Evolutionary conservation across 2,113 vertebrate genomes (phyloP), one percentile per base, ranked within the genome.

Genomic region (Carlito syrichta): DNA sequence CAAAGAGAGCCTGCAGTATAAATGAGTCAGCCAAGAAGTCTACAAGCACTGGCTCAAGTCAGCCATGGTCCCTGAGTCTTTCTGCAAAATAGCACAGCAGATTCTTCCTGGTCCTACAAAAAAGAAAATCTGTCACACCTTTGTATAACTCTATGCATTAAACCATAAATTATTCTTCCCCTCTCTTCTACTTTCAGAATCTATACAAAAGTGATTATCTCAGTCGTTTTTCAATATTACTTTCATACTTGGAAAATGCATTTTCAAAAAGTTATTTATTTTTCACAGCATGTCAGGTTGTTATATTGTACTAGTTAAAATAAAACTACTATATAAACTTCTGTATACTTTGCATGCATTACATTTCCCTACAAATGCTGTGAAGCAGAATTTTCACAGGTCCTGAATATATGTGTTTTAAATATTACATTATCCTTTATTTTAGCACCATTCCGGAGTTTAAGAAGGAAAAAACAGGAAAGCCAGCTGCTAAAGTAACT

Each of bases 251-350:
- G 97, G 98, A 98, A 98, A 99, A 98, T 97, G 98, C 98, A 98
- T 98, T 98, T 98, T 98, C 98, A 98, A 98, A 96, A 98, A 98
- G 98, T 99, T 98, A 99, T 98, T 99, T 98, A 98, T 98, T 99
- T 98, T 98, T 98, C 98, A 98, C 98, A 97, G 98, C 94, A 97
- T 98, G 98, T 98, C 98, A 98, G 96, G 98, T 98, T 99, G 98
- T 98, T 99, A 98, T 98, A 99, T 98, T 98, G 97, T 98, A 98
- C 98, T 98, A 98, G 98, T 98, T 99, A 98, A 99, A 99, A 99
- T 98, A 98, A 98, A 99, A 98, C 98, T 98, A 98, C 98, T 98
- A 96, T 98, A 98, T 98, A 98, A 98, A 98, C 98, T 97, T 96
- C 97, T 98, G 97, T 97, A 97, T 97, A 95, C 96, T 98, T 96